Base-by-base conservation (phyloP, 2,888 invertebrate species). In the Caenorhabditis parvicauda region DNA sequence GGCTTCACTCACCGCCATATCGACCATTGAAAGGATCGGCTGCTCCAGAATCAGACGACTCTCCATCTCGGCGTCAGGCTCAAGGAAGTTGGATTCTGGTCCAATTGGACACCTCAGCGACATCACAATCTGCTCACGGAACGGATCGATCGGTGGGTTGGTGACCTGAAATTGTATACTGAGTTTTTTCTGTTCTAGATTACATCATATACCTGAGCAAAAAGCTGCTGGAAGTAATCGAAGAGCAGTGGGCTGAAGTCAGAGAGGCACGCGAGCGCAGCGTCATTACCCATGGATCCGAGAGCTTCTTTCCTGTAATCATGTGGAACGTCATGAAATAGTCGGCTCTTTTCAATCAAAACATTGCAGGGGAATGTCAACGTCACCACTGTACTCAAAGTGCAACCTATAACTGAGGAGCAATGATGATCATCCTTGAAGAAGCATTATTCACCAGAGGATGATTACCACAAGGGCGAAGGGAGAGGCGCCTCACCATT, bases 221-320 rank as follows among this genome's bases (percentile, higher is more conserved):
- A 98, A 43, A 96, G 86, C 82, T 98, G 98, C 82, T 98, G 96
- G 86, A 98, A 98, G 84, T 98, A 98, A 74, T 92, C 92, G 83
- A 94, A 98, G 1, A 91, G 87, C 57, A 95, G 85, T 7, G 98
- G 98, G 82, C 94, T 91, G 85, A 91, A 95, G 82, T 88, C 87
- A 0, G 96, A 98, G 25, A 98, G 87, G 79, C 98, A 98, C 7
- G 98, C 98, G 70, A 98, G 84, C 0, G 98, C 96, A 0, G 91
- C 91, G 84, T 98, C 98, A 83, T 98, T 98, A 58, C 98, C 98
- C 98, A 98, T 98, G 27, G 95, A 96, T 51, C 98, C 98, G 22
- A 98, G 86, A 0, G 95, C 92, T 85, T 98, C 96, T 85, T 96
- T 96, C 83, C 93, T 94, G 83, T 29, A 84, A 81, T 22, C n/a